Conservation (phyloP, 2,797 vertebrate species). For the Geotrypetes seraphini region DNA sequence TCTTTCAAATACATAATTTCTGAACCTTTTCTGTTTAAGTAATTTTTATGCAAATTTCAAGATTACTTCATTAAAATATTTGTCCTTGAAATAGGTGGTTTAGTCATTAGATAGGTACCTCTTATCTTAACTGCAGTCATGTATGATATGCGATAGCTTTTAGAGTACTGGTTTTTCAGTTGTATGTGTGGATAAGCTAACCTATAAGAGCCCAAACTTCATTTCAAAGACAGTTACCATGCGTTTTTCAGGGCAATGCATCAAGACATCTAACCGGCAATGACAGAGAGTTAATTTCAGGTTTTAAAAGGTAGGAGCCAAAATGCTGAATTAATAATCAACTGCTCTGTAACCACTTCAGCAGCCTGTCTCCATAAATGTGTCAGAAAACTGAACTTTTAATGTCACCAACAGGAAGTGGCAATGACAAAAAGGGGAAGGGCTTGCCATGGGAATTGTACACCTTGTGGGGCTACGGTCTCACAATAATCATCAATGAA, state of each 20-base stretch:
- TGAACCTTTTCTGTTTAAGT: too few relatives aligned
- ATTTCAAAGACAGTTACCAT: slow-evolving; percentile 8
- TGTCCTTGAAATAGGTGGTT: not conserved
- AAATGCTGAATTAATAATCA: slow-evolving; percentile 13
- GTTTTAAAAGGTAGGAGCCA: slow-evolving; percentile 11
- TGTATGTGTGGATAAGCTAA: slow-evolving; percentile 8
- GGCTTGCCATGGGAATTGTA: too few relatives aligned
- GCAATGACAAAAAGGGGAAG: too few relatives aligned
- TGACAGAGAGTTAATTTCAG: not conserved
- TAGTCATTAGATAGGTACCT: slow-evolving; percentile 1
- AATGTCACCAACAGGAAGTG: too few relatives aligned
- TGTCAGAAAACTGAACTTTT: too few relatives aligned
- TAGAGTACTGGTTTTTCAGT: slow-evolving; percentile 8
- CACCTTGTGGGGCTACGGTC: too few relatives aligned
- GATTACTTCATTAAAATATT: not conserved
- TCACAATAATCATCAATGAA: too few relatives aligned
- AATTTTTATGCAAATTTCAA: too few relatives aligned
- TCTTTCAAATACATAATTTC: too few relatives aligned
- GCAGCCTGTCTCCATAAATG: not conserved
- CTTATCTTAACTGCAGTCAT: slow-evolving; percentile 2
- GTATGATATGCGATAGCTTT: slow-evolving; percentile 9
- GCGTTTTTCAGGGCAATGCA: slow-evolving; percentile 1
- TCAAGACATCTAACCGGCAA: slow-evolving; percentile 3
- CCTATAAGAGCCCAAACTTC: slow-evolving; percentile 3
- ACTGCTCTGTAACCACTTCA: slow-evolving; percentile 4